Percentiles rank a stretch among this genome's conserved stretches.
phyloP scores from a whole-genome alignment of 2,888 invertebrate genomes.

The Drosophila rellima region DNA sequence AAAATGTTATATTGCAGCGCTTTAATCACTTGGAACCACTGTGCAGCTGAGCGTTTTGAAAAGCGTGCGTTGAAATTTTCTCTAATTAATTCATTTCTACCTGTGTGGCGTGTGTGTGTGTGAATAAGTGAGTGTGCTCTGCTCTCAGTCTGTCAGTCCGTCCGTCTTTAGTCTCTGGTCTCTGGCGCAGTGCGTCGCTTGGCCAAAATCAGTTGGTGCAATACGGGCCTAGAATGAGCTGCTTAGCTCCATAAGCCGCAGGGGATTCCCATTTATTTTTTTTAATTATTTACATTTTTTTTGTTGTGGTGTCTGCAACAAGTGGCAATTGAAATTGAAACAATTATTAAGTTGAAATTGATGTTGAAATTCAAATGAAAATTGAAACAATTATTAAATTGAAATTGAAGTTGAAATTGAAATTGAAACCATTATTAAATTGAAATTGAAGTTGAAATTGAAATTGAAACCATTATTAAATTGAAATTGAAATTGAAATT shows the following conservation, averaged over 20 bases:
- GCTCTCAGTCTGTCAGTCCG: conserved; percentile 14
- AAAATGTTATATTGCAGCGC: too few relatives aligned
- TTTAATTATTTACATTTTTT: conserved; percentile 16
- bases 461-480: conserved; percentile 6
- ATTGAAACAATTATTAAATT: conserved; percentile 6
- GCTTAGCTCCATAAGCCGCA: conserved; percentile 36
- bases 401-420: too few relatives aligned
- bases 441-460: conserved; percentile 9
- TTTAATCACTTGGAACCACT: conserved; percentile 22
- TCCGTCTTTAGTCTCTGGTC: not conserved
- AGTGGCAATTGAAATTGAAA: conserved; percentile 15
- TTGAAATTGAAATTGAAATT: not conserved
- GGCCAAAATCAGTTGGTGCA: conserved; percentile 71
- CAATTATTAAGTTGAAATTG: conserved; percentile 1
- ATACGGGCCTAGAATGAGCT: conserved; percentile 73
- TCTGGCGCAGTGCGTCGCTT: conserved; percentile 37
- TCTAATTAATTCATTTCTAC: conserved; percentile 72
- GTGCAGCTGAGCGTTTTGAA: conserved; percentile 48
- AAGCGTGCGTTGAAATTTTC: conserved; percentile 69
- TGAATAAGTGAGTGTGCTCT: conserved; percentile 28
- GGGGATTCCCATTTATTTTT: conserved; percentile 14
- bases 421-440: too few relatives aligned
- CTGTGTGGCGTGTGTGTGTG: conserved; percentile 32
- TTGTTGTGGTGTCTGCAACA: conserved; percentile 27
- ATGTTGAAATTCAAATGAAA: not conserved